Conservation (phyloP, 2,888 invertebrate species). For the Protonemura montana region DNA sequence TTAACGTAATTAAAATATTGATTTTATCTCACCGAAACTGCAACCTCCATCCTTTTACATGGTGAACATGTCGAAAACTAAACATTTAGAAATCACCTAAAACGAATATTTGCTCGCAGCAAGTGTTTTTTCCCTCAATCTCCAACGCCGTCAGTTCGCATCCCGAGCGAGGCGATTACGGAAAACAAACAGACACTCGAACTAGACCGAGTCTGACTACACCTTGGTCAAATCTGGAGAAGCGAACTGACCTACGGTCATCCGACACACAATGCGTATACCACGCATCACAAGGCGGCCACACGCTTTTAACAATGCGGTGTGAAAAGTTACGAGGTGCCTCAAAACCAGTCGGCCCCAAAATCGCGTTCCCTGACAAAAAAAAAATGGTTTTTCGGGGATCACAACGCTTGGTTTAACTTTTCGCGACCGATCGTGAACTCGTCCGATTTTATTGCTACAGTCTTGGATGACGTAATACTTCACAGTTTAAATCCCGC, state of each 20-base stretch:
- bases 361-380: neutral
- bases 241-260: neutral
- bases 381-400: neutral
- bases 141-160: neutral
- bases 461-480: neutral
- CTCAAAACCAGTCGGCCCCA: neutral
- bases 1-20: conserved; percentile 7
- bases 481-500: neutral
- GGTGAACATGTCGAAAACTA: neutral
- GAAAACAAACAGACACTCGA: neutral
- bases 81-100: neutral
- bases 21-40: neutral
- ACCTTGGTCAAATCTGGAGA: neutral
- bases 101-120: neutral
- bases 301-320: neutral
- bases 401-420: neutral
- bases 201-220: neutral
- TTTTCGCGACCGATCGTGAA: neutral
- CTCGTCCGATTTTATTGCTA: neutral
- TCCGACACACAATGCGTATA: neutral
- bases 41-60: neutral
- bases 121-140: neutral
- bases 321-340: neutral
- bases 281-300: neutral
- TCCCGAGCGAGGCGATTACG: neutral